A percentile compares a stretch with the other conserved stretches of the same genome.
Evolutionary conservation across 2,113 vertebrate species (phyloP).

Genomic region (Ellobius talpinus): DNA sequence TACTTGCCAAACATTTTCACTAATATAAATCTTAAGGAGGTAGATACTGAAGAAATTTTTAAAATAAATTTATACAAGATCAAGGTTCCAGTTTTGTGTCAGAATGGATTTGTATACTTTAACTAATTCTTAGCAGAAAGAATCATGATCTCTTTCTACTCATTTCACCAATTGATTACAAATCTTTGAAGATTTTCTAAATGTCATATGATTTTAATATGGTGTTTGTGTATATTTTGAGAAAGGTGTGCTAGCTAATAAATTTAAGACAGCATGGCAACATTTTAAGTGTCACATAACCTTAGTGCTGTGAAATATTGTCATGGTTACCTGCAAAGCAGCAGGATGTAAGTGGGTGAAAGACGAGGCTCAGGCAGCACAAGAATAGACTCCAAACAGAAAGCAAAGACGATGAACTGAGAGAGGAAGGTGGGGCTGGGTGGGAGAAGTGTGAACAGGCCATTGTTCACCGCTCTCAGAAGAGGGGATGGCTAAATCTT

Average conservation of each 20-base stretch:
- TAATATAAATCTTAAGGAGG: not conserved
- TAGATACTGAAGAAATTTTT: not conserved
- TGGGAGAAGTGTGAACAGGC: not conserved
- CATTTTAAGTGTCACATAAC: conserved; percentile 49
- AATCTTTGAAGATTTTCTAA: conserved; percentile 22
- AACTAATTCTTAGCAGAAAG: conserved; percentile 22
- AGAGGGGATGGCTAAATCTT: not conserved
- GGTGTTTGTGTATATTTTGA: conserved; percentile 51
- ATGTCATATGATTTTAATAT: conserved; percentile 51
- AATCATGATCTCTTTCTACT: conserved; percentile 13
- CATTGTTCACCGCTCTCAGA: not conserved
- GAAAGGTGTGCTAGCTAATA: conserved; percentile 60
- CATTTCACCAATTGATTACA: conserved; percentile 1
- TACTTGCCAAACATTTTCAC: conserved; percentile 48
- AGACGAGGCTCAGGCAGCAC: conserved; percentile 49
- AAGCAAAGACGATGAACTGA: conserved; percentile 46
- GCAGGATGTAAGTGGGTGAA: conserved; percentile 76
- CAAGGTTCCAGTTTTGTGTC: conserved; percentile 4
- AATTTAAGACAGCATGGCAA: conserved; percentile 58
- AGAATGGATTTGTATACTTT: conserved; percentile 34
- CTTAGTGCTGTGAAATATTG: conserved; percentile 67
- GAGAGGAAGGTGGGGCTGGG: not conserved
- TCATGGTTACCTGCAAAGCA: conserved; percentile 81
- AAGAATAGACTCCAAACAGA: conserved; percentile 66
- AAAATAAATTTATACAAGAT: conserved; percentile 20